These are phyloP conservation scores for Typhlichthys eigenmanni DNA, from an alignment of 2,797 vertebrate genomes.

Conservation along the genomic window DNA sequence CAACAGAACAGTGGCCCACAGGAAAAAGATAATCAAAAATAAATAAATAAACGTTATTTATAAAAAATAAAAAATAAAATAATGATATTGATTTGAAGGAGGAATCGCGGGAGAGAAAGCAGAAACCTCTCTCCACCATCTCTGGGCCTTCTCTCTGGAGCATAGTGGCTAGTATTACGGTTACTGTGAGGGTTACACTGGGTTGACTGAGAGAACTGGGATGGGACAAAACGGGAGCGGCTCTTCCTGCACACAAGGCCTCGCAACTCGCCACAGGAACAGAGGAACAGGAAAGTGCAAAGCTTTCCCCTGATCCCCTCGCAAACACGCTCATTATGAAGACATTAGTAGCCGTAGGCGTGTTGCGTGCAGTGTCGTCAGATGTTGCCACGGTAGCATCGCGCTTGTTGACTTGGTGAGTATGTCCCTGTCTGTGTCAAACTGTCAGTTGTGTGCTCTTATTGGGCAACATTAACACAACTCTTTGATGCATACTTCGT, in stretches of 20 bases:
- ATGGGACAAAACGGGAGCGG: conserved; percentile 44
- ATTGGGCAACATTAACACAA: neutral
- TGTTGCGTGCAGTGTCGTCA: conserved; percentile 51
- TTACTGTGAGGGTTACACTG: conserved; percentile 65
- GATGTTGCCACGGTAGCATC: conserved; percentile 11
- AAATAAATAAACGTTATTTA: neutral
- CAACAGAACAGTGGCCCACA: neutral
- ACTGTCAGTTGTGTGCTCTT: neutral
- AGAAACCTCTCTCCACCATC: conserved; percentile 32
- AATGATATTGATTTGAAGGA: conserved; percentile 11
- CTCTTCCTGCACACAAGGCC: conserved; percentile 24
- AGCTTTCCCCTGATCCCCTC: conserved; percentile 17
- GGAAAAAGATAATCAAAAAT: neutral
- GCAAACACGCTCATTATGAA: conserved; percentile 24
- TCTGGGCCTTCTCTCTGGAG: conserved; percentile 37
- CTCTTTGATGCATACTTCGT: conserved; percentile 3
- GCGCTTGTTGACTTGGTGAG: conserved; percentile 9
- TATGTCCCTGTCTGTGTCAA: neutral
- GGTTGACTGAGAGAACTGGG: conserved; percentile 42
- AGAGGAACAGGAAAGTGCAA: conserved; percentile 23
- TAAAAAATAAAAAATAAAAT: neutral
- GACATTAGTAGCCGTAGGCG: conserved; percentile 27
- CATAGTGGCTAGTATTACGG: conserved; percentile 55
- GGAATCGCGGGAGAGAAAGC: conserved; percentile 26
- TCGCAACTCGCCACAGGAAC: conserved; percentile 45